Conservation (phyloP, 2,113 vertebrate species). For the Oxygymnocypris stewartii region DNA sequence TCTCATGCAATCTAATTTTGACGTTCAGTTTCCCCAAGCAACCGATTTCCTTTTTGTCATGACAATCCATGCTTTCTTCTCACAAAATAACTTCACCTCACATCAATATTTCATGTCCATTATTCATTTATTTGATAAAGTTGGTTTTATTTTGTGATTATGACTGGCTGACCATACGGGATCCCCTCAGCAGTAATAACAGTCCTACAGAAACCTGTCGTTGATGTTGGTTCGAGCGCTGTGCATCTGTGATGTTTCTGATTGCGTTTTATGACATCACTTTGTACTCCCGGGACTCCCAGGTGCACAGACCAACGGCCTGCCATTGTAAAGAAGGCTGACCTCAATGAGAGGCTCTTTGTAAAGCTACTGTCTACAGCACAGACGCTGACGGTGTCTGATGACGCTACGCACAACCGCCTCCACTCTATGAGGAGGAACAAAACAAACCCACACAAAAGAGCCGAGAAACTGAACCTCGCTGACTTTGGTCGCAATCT, state of each 20-base stretch:
- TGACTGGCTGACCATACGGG: background rate
- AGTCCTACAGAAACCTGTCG: background rate
- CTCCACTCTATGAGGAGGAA: slow-evolving; percentile 38
- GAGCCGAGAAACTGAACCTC: slow-evolving; percentile 71
- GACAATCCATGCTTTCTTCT: background rate
- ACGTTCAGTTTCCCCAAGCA: background rate
- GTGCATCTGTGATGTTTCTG: background rate
- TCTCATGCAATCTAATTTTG: background rate
- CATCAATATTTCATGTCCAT: background rate
- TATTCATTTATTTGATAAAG: background rate
- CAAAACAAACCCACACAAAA: slow-evolving; percentile 52
- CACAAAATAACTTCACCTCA: background rate
- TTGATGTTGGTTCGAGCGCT: background rate
- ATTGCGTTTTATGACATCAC: slow-evolving; percentile 15
- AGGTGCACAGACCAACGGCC: slow-evolving; percentile 25
- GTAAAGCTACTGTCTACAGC: slow-evolving; percentile 48
- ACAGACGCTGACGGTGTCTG: slow-evolving; percentile 52
- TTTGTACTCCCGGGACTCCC: slow-evolving; percentile 30
- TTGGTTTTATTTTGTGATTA: background rate
- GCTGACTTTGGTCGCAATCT: slow-evolving; percentile 44
- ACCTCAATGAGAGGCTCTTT: slow-evolving; percentile 40
- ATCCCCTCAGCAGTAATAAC: background rate
- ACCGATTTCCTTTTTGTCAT: background rate
- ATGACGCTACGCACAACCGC: slow-evolving; percentile 57
- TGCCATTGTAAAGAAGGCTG: slow-evolving; percentile 31